A percentile compares a stretch with the other conserved stretches of the same genome.
These are phyloP conservation scores for Hydrocynus forskahlii DNA, from an alignment of 2,797 vertebrate genomes.

Conservation along the genomic window DNA sequence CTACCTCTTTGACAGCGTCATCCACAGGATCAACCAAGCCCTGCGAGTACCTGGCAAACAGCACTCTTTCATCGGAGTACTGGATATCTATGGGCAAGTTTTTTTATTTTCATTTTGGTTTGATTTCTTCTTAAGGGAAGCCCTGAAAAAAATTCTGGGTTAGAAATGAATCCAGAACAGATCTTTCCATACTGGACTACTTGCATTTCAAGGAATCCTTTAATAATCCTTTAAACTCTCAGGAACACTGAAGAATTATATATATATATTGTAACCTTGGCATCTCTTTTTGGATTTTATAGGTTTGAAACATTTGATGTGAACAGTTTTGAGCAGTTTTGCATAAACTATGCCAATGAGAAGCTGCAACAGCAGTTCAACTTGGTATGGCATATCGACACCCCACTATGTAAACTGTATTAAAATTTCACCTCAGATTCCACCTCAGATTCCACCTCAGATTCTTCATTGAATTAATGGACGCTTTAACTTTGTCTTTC, in stretches of 20 bases:
- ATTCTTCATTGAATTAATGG: not conserved
- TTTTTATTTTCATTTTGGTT: not conserved
- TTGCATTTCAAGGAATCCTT: no score
- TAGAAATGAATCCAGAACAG: no score
- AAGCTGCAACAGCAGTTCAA: slow-evolving; percentile 99
- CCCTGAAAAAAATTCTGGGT: not conserved
- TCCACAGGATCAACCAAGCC: slow-evolving; percentile 88
- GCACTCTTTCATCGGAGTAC: slow-evolving; percentile 94
- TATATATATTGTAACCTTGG: not conserved
- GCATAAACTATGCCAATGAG: slow-evolving; percentile 99
- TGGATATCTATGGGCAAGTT: slow-evolving; percentile 96
- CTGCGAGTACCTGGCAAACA: slow-evolving; percentile 88
- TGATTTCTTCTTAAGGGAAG: not conserved
- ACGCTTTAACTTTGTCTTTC: not conserved
- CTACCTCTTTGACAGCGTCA: slow-evolving; percentile 89
- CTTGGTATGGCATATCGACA: slow-evolving; percentile 79
- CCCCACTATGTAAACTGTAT: not conserved
- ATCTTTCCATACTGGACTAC: no score
- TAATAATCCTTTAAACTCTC: no score
- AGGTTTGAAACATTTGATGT: slow-evolving; percentile 98
- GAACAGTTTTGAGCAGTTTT: slow-evolving; percentile 99
- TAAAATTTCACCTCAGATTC: no score
- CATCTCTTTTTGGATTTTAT: slow-evolving; percentile 57
- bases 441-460: not conserved
- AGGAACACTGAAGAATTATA: no score